Base-by-base conservation (phyloP, 2,888 invertebrate species). In the Yponomeuta sedellus region DNA sequence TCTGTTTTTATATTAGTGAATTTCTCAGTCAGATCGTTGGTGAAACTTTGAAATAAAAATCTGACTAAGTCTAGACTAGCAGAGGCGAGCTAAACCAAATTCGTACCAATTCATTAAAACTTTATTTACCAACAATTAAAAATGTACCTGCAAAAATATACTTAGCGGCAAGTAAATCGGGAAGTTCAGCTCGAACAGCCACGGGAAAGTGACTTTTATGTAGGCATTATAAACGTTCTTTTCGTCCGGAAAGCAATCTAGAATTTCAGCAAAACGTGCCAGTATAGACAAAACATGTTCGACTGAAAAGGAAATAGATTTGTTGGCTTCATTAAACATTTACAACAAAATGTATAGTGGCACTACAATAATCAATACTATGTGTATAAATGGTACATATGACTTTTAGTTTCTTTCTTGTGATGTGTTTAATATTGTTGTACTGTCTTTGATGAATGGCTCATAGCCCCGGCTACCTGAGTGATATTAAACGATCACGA, bases 51-150 rank as follows among this genome's bases (percentile, higher is more conserved):
- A 25, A 25, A 25, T 0, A 25, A 25, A 25, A 25, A 25, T 4
- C 2, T 4, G 5, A 25, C 25, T 2, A 2, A 4, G 1, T 4
- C 25, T 25, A 25, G 25, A 25, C 25, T 25, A 25, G 5, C 25
- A 25, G 25, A 4, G 25, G 5, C 5, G 25, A 5, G 25, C 5
- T 25, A 25, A 25, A 5, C 3, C 2, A 5, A 25, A 25, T 25
- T 5, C 25, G 25, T 25, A 25, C 5, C 5, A 25, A 25, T 1
- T 25, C n/a, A n/a, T n/a, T n/a, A n/a, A n/a, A n/a, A n/a, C n/a
- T n/a, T n/a, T n/a, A n/a, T n/a, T n/a, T n/a, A n/a, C n/a, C 12
- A 85, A 2, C 92, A 76, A 10, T 93, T 69, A 74, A 93, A 94
- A 11, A 92, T 70, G 10, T 74, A 83, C 84, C 75, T 78, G 74